phyloP scores from a whole-genome alignment of 2,888 invertebrate species.

The Ephialtes manifestator region DNA sequence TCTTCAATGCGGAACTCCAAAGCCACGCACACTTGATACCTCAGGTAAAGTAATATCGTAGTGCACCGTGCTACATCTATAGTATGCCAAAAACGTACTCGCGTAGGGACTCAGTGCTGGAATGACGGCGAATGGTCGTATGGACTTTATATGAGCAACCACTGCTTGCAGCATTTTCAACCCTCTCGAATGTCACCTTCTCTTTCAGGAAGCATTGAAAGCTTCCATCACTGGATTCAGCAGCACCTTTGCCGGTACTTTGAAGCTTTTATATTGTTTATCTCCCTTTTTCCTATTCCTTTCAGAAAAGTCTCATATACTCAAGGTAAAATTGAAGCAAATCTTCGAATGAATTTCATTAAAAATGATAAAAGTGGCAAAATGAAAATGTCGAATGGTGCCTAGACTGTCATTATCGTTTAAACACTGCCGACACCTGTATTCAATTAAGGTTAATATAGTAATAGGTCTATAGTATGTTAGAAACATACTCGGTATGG shows the following conservation, averaged over 20 bases:
- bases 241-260: background rate
- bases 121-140: constrained; percentile 14
- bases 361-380: background rate
- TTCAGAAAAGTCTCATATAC: background rate
- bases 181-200: constrained; percentile 9
- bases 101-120: background rate
- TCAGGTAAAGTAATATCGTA: constrained; percentile 1
- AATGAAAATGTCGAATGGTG: background rate
- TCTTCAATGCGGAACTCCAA: constrained; percentile 27
- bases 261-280: constrained; percentile 19
- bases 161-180: constrained; percentile 41
- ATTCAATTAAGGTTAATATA: background rate
- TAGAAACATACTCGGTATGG: background rate
- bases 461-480: background rate
- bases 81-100: background rate
- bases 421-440: background rate
- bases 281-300: constrained; percentile 13
- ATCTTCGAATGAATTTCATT: background rate
- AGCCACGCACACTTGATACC: constrained; percentile 45
- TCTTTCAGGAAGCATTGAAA: constrained; percentile 13
- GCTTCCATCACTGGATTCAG: constrained; percentile 26
- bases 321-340: background rate
- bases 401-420: background rate
- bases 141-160: constrained; percentile 26
- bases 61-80: constrained; percentile 6